phyloP scores from a whole-genome alignment of 2,888 invertebrate genomes.

The Zhuqinia jingwanae region DNA sequence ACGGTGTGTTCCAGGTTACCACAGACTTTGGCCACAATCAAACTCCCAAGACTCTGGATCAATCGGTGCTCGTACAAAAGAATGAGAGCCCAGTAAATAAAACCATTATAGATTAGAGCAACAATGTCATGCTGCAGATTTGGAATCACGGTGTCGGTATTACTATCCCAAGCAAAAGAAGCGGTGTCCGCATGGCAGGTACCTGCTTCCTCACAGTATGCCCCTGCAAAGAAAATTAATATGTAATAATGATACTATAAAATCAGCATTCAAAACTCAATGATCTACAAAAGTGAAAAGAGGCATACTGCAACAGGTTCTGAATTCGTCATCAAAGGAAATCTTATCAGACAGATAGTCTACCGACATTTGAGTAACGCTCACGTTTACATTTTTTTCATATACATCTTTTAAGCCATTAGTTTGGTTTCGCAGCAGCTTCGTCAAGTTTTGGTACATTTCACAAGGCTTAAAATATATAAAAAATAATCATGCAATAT shows the following conservation, averaged over 20 bases:
- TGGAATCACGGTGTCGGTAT: constrained; percentile 14
- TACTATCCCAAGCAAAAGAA: not conserved
- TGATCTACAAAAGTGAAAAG: not conserved
- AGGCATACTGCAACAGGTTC: constrained; percentile 69
- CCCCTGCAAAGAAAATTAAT: constrained; percentile 33
- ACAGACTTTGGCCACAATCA: constrained; percentile 51
- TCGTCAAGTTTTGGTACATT: constrained; percentile 18
- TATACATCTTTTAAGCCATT: no score
- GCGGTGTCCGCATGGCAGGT: constrained; percentile 33
- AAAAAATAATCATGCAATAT: not conserved
- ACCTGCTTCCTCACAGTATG: constrained; percentile 57
- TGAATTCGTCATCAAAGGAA: constrained; percentile 40
- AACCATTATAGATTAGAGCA: constrained; percentile 58
- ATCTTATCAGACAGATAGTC: constrained; percentile 1
- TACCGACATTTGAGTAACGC: no score
- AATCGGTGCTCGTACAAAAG: constrained; percentile 59
- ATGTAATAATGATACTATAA: not conserved
- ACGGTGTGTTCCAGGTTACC: constrained; percentile 63
- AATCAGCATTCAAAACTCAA: no score
- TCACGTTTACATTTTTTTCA: no score
- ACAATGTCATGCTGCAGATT: constrained; percentile 49
- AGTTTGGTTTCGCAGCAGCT: not conserved
- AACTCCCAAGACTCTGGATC: constrained; percentile 10
- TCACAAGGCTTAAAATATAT: constrained; percentile 42
- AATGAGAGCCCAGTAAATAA: constrained; percentile 58